A percentile compares a stretch with the other conserved stretches of the same genome.
Conservation (phyloP, 2,797 vertebrate genomes). For the Coendou prehensilis region DNA sequence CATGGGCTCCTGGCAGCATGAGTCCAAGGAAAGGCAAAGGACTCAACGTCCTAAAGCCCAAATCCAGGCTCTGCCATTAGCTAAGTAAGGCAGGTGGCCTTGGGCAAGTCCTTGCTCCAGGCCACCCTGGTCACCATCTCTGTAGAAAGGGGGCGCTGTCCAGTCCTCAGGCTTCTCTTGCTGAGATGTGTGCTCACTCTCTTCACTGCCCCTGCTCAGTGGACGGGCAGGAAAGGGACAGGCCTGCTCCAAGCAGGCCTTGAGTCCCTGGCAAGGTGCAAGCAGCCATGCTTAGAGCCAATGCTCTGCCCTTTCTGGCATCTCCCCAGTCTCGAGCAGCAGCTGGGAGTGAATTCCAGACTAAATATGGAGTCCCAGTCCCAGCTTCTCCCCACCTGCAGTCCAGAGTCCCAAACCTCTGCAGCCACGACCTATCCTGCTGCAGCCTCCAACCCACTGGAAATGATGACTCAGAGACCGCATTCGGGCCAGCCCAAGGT, state of each 20-base stretch:
- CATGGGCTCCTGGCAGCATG: not conserved
- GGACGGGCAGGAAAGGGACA: not conserved
- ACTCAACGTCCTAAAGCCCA: not conserved
- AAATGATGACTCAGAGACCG: constrained; percentile 65
- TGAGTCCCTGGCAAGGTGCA: not conserved
- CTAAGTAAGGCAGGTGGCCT: not conserved
- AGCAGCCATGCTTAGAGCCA: not conserved
- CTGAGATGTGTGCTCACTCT: not conserved
- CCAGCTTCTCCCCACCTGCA: constrained; percentile 66
- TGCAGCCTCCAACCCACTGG: not conserved
- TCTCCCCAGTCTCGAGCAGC: not conserved
- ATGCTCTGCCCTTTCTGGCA: constrained; percentile 61
- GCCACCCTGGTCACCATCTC: not conserved
- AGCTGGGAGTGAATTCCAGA: constrained; percentile 74
- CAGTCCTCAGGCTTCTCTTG: not conserved
- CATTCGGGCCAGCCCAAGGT: not conserved
- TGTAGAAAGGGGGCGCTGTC: not conserved
- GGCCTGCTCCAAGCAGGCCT: not conserved
- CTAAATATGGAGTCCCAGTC: constrained; percentile 78
- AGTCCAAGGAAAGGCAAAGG: not conserved
- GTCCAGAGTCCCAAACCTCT: not conserved
- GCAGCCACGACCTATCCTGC: accelerated
- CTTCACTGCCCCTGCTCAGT: not conserved
- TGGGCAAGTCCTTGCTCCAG: not conserved
- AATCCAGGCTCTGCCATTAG: not conserved